Evolutionary conservation across 2,113 vertebrate species (phyloP), one percentile per base, ranked within the genome.

Genomic region (Rhinichthys klamathensis): DNA sequence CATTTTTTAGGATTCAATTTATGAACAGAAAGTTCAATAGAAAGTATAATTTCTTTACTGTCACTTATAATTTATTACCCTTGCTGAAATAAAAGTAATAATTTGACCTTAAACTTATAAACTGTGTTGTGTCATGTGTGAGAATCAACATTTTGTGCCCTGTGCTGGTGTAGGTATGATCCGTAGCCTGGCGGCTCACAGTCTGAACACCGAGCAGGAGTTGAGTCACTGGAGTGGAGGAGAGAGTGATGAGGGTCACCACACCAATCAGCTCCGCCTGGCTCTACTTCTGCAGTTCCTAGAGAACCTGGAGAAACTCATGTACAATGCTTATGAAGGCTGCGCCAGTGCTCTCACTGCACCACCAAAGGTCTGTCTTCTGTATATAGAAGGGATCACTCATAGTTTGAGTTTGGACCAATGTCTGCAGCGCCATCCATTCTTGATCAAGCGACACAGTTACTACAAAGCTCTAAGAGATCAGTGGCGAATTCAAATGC

Each of bases 311-410:
- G 98, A 99, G 91, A 99, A 99, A 87, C 90, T 99, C 87, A 99
- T 99, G 98, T 99, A 99, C 91, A 99, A 99, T 41, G 98, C 98
- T 2, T 99, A 99, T 5, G 98, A 99, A 90, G 98, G 98, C 89
- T 99, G 97, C 35, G 97, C 98, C 72, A 99, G 97, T 70, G 98
- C 98, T 0, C 95, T 99, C 44, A 98, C 97, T 0, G 96, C 98
- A 11, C 98, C 98, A 4, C 98, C 98, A 13, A 99, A 99, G 97
- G 98, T 99, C 32, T 82, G 80, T 82, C 27, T 27, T 82, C 27
- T 12, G 2, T 70, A 13, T 67, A n/a, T 30, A 30, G 1, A 1
- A 30, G 30, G 30, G 30, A 30, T 30, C 30, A 30, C 30, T 30
- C 30, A 30, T 30, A 30, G 30, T 30, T 30, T 30, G 30, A 30